Percentiles rank a stretch among this genome's conserved stretches.
These are phyloP conservation scores for Ferrisia virgata DNA, from an alignment of 2,888 invertebrate species.

Conservation along the genomic window DNA sequence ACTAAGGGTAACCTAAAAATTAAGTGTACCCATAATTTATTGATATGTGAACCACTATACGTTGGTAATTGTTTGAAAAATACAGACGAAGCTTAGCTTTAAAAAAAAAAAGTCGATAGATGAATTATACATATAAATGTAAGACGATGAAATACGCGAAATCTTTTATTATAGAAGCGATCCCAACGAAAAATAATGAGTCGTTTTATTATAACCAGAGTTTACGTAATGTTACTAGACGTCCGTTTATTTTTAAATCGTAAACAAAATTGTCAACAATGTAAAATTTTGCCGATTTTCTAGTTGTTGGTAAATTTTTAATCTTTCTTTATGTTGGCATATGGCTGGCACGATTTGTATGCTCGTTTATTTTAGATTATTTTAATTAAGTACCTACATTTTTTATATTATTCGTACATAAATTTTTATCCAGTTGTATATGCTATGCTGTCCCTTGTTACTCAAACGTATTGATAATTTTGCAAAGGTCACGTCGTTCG, in stretches of 20 bases:
- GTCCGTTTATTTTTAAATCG: slow-evolving; percentile 32
- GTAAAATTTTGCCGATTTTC: not conserved
- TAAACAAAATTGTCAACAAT: not conserved
- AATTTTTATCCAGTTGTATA: too few relatives aligned
- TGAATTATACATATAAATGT: too few relatives aligned
- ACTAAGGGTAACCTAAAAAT: too few relatives aligned
- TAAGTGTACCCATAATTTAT: not conserved
- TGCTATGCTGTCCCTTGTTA: too few relatives aligned
- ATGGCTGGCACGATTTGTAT: not conserved
- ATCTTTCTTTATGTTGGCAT: not conserved
- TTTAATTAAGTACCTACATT: too few relatives aligned
- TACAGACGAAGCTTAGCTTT: too few relatives aligned
- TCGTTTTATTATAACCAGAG: not conserved
- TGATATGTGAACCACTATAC: not conserved
- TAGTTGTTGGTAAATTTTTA: not conserved
- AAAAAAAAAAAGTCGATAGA: not conserved
- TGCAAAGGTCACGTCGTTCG: too few relatives aligned
- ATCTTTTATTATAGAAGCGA: too few relatives aligned
- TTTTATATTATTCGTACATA: too few relatives aligned
- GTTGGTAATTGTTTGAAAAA: not conserved
- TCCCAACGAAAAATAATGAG: not conserved
- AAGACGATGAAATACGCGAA: not conserved
- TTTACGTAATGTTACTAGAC: not conserved
- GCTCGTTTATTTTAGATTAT: not conserved
- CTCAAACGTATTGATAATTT: too few relatives aligned